Evolutionary conservation across 2,797 vertebrate genomes (phyloP), one percentile per base, ranked within the genome.

Genomic region (Oophaga sylvatica): DNA sequence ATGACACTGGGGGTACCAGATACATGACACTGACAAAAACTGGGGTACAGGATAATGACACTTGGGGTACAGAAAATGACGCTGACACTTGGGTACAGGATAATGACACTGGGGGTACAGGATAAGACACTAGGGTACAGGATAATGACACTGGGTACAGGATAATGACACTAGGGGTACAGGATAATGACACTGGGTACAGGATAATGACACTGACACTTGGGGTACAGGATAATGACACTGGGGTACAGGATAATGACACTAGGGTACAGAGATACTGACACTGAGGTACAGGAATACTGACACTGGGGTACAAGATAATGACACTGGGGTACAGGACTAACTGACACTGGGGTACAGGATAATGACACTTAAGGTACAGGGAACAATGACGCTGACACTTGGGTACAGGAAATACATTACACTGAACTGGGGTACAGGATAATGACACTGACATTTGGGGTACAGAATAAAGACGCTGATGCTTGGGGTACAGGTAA

Each of bases 1-100:
- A 6, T 31, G 67, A 68, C 29, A 68, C 67, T 68, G 29, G 67
- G 13, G 26, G 29, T 29, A 68, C 67, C 31, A 26, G 29, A 68
- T 31, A 68, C n/a, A 31, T 68, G 67, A 68, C 35, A 68, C 67
- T 68, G n/a, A n/a, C n/a, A n/a, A n/a, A n/a, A n/a, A n/a, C n/a
- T 31, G 67, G 67, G 26, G 26, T 29, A 31, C 67, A 68, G 67
- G 15, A 68, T 17, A 67, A 67, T 19, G 16, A 67, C 63, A 67
- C 63, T 67, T 12, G 1, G 63, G 63, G 63, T 20, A 29, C 63
- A 67, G 17, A n/a, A n/a, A n/a, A n/a, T n/a, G 71, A 75, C 20
- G n/a, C 20, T 53, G 73, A 76, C 73, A 76, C 45, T 35, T 76
- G 73, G 45, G 73, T 48, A 56, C 41, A 12, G 45, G 73, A 26